These are phyloP conservation scores for Rhinogobius similis DNA, from an alignment of 2,113 vertebrate genomes.

Conservation along the genomic window DNA sequence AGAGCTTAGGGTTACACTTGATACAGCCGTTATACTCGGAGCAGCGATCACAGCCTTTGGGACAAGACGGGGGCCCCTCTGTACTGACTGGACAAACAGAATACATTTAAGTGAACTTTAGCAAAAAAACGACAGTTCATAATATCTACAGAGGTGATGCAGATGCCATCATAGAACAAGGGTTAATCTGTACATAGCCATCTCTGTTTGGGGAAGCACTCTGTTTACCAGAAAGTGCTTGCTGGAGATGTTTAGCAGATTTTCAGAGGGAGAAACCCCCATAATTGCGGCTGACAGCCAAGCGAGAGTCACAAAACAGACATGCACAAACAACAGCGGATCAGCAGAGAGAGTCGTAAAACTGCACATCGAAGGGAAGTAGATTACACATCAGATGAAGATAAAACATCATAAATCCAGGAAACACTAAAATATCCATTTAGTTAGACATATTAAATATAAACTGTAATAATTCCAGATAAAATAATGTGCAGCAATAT, in stretches of 20 bases:
- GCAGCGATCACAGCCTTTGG: conserved; percentile 94
- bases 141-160: conserved; percentile 13
- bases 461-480: too few species aligned
- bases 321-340: conserved; percentile 6
- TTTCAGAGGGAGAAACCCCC: conserved; percentile 50
- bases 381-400: neutral
- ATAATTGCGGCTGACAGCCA: conserved; percentile 47
- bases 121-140: conserved; percentile 20
- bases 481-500: too few species aligned
- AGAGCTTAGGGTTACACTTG: conserved; percentile 93
- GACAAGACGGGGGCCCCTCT: conserved; percentile 88
- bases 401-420: neutral
- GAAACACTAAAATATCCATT: neutral
- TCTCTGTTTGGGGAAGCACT: conserved; percentile 60
- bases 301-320: conserved; percentile 39
- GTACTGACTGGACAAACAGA: conserved; percentile 83
- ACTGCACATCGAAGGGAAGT: neutral
- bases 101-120: conserved; percentile 26
- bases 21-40: conserved; percentile 97
- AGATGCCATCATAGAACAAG: conserved; percentile 19
- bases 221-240: conserved; percentile 64
- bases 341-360: conserved; percentile 11
- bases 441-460: too few species aligned
- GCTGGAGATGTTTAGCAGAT: conserved; percentile 62
- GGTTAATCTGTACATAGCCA: conserved; percentile 42